Base-by-base conservation (phyloP, 2,888 invertebrate genomes). In the Timema podura region DNA sequence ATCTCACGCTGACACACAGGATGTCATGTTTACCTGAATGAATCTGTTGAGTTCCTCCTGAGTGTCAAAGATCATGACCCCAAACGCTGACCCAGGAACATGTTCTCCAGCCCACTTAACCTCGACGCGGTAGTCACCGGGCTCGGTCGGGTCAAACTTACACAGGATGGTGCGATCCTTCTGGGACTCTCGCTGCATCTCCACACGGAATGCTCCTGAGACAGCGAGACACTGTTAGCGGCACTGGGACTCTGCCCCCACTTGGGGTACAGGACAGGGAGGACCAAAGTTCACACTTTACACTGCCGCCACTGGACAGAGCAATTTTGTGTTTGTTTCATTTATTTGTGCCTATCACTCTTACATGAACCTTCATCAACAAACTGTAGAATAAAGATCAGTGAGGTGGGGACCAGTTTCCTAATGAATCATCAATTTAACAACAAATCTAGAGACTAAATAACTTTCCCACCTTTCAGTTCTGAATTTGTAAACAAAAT, bases 11-110 rank as follows among this genome's bases (percentile, higher is more conserved):
- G 30, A 30, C 30, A 30, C 30, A 30, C 30, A 30, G 30, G 30
- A 30, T 30, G 30, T 30, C 30, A 30, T 30, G 30, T 30, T 30
- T 77, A 84, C 84, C 81, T 85, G 85, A 68, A 85, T 77, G 75
- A 85, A 83, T 77, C 85, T 81, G 75, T 84, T 87, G 73, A 98
- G 85, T 82, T 99, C 98, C 81, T 98, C 96, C 81, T 98, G 96
- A 9, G 98, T 98, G 82, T 99, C 99, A 82, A 98, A 97, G 78
- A 99, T 99, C 92, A 97, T 95, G 74, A 99, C 97, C 73, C 94
- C 93, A 87, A 99, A 99, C 0, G 99, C 98, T 61, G 96, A 97
- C 69, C 98, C 98, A 67, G 98, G 98, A 45, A 98, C 98, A 79
- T 98, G 91, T 75, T 97, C 95, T 44, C 96, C 97, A 6, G 98